A percentile compares a stretch with the other conserved stretches of the same genome.
phyloP scores from a whole-genome alignment of 1,140 invertebrate species.

The Ectropis grisescens region DNA sequence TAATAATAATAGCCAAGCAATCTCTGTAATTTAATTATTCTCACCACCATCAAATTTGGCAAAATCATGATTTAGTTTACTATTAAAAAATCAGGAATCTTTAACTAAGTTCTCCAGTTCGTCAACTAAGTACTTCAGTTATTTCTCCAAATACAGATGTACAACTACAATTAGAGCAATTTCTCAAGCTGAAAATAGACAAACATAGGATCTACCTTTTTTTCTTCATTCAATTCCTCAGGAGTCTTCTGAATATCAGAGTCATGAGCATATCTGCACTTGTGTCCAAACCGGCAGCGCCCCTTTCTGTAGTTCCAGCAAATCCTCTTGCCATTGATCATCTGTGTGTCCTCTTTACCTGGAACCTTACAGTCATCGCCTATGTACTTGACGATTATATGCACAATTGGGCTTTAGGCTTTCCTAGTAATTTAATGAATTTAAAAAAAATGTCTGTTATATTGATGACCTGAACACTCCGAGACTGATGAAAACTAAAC shows the following conservation, averaged over 20 bases:
- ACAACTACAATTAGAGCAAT: no score
- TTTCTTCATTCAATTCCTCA: conserved; percentile 71
- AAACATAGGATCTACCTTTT: no score
- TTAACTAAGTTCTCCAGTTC: no score
- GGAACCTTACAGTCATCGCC: conserved; percentile 72
- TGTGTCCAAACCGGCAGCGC: conserved; percentile 90
- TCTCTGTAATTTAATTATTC: no score
- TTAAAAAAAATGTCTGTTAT: conserved; percentile 1
- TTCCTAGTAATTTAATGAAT: conserved; percentile 11
- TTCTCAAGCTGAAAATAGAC: no score
- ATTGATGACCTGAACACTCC: background rate
- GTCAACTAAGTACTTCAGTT: no score
- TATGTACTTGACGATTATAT: conserved; percentile 71
- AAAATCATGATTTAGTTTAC: no score
- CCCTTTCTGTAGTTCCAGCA: conserved; percentile 96
- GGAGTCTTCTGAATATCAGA: conserved; percentile 79
- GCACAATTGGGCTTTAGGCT: conserved; percentile 35
- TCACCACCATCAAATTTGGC: no score
- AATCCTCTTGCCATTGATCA: conserved; percentile 90
- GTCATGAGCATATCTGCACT: conserved; percentile 94
- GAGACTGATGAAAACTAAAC: conserved; percentile 1
- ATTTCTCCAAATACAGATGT: no score
- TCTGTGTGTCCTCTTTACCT: conserved; percentile 77
- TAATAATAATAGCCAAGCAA: no score
- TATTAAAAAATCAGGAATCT: no score